These are phyloP conservation scores for Cirrhinus molitorella DNA, from an alignment of 2,797 vertebrate species.

Conservation along the genomic window DNA sequence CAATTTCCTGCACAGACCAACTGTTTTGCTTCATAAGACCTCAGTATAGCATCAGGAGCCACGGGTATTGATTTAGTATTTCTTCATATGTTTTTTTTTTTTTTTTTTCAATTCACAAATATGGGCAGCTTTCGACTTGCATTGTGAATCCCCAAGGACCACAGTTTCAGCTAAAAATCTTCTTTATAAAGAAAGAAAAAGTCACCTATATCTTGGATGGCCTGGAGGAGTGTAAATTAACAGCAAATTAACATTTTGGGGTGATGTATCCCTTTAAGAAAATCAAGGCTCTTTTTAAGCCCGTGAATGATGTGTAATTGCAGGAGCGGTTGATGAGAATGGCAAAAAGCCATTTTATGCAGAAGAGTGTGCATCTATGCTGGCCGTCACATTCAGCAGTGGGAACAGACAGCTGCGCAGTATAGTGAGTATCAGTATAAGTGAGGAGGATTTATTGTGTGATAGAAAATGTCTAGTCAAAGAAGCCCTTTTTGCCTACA, in stretches of 20 bases:
- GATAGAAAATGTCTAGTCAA: neutral
- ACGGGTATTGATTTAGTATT: neutral
- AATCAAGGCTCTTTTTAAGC: neutral
- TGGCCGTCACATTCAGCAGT: constrained; percentile 96
- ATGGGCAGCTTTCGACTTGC: too few relatives aligned
- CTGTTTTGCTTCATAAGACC: neutral
- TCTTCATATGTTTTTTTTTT: neutral
- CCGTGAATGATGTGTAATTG: neutral
- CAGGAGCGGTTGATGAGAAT: constrained; percentile 93
- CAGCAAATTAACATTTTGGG: neutral
- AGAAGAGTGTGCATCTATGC: constrained; percentile 95
- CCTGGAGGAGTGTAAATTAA: neutral
- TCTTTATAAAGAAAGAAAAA: neutral
- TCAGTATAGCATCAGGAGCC: neutral
- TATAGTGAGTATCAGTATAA: constrained; percentile 86
- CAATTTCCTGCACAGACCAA: neutral
- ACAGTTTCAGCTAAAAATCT: too few relatives aligned
- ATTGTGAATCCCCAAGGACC: too few relatives aligned
- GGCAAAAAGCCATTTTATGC: constrained; percentile 95
- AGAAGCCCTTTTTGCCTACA: neutral
- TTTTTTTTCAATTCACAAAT: too few relatives aligned
- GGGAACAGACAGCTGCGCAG: constrained; percentile 87
- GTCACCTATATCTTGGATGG: neutral
- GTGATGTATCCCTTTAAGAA: neutral
- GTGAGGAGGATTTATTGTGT: too few relatives aligned